phyloP scores from a whole-genome alignment of 2,113 vertebrate genomes.

The Thymallus thymallus region DNA sequence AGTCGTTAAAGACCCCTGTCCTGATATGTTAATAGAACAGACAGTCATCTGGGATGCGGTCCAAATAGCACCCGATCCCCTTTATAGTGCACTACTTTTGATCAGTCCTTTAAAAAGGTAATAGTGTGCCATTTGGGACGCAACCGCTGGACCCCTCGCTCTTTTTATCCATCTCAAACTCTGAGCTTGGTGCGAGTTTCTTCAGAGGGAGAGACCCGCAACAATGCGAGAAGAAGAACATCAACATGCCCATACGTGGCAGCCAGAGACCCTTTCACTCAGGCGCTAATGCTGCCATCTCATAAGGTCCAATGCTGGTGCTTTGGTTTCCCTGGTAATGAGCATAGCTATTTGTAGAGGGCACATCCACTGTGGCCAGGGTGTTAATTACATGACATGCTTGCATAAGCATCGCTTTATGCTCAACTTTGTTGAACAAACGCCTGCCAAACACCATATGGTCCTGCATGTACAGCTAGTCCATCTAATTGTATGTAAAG shows the following conservation, averaged over 20 bases:
- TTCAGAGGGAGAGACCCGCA: not conserved
- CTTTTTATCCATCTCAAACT: not conserved
- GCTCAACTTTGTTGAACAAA: not conserved
- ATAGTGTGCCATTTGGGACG: not conserved
- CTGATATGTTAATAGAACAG: conserved; percentile 30
- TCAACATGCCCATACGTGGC: conserved; percentile 25
- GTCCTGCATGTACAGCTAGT: not conserved
- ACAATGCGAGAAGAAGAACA: conserved; percentile 19
- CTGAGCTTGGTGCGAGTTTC: not conserved
- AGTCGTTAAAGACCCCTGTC: conserved; percentile 17
- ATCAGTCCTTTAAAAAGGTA: not conserved
- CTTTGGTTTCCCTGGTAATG: no score
- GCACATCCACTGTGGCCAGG: not conserved
- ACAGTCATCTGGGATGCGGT: conserved; percentile 1
- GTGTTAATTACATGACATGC: conserved; percentile 32
- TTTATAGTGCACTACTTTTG: conserved; percentile 10
- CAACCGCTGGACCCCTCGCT: no score
- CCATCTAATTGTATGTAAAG: no score
- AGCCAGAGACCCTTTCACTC: conserved; percentile 2
- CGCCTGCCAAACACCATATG: no score
- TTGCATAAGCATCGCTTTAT: not conserved
- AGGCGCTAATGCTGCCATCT: conserved; percentile 29
- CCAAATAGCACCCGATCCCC: not conserved
- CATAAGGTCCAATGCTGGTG: no score
- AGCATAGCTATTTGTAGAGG: not conserved